These are phyloP conservation scores for Paramacrobiotus metropolitanus DNA, from an alignment of 1,140 invertebrate species.

Conservation along the genomic window DNA sequence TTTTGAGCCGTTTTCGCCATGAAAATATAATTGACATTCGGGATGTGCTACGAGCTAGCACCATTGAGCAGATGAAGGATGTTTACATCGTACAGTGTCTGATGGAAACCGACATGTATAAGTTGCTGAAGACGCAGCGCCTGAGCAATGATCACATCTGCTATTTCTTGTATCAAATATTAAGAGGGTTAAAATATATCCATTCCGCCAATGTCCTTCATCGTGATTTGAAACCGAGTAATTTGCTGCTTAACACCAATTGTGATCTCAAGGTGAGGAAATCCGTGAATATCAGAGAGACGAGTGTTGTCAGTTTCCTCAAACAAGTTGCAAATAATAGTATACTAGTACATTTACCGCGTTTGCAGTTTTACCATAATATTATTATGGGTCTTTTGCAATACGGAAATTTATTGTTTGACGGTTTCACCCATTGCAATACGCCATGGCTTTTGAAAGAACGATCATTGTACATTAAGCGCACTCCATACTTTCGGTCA, in stretches of 20 bases:
- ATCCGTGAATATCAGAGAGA: slow-evolving; percentile 5
- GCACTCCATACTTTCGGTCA: too few relatives aligned
- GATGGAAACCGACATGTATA: slow-evolving; percentile 99
- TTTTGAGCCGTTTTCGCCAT: slow-evolving; percentile 95
- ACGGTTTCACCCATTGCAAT: too few relatives aligned
- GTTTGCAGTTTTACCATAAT: too few relatives aligned
- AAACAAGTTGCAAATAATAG: slow-evolving; percentile 8
- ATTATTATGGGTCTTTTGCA: too few relatives aligned
- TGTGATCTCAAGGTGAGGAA: slow-evolving; percentile 98
- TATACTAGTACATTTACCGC: too few relatives aligned
- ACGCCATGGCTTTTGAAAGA: too few relatives aligned
- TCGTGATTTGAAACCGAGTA: slow-evolving; percentile 85
- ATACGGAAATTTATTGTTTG: too few relatives aligned
- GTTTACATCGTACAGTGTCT: slow-evolving; percentile 99
- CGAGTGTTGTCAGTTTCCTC: not conserved
- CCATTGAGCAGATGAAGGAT: slow-evolving; percentile 95
- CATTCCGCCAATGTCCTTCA: slow-evolving; percentile 98
- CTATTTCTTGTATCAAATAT: slow-evolving; percentile 99
- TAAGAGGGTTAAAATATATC: slow-evolving; percentile 95
- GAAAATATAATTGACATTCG: slow-evolving; percentile 99
- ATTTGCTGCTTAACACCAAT: slow-evolving; percentile 90
- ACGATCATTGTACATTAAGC: too few relatives aligned
- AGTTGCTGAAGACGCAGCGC: slow-evolving; percentile 93
- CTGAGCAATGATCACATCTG: slow-evolving; percentile 98
- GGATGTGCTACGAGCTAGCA: slow-evolving; percentile 80